phyloP scores from a whole-genome alignment of 2,888 invertebrate genomes.

The Cordylochernes scorpioides region DNA sequence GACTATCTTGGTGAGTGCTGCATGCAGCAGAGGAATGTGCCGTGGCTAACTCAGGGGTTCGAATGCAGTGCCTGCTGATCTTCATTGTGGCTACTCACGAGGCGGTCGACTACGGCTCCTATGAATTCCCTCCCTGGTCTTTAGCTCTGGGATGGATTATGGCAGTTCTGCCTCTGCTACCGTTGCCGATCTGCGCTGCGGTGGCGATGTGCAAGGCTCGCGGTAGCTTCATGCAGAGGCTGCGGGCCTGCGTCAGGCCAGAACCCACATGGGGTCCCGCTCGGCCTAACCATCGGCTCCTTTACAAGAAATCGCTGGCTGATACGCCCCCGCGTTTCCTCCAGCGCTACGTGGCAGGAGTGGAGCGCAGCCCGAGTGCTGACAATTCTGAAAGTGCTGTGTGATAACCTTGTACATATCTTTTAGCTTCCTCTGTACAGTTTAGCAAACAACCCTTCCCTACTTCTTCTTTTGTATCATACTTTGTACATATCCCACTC shows the following conservation, averaged over 20 bases:
- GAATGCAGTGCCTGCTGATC: slow-evolving; percentile 4
- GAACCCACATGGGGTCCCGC: slow-evolving; percentile 14
- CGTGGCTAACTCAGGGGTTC: not conserved
- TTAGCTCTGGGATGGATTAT: slow-evolving; percentile 20
- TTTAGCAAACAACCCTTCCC: too few relatives aligned
- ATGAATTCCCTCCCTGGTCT: slow-evolving; percentile 19
- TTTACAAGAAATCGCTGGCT: slow-evolving; percentile 10
- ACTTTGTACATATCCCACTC: too few relatives aligned
- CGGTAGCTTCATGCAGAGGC: slow-evolving; percentile 10
- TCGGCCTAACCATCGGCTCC: slow-evolving; percentile 9
- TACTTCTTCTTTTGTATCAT: too few relatives aligned
- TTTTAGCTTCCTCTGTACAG: too few relatives aligned
- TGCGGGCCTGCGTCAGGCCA: slow-evolving; percentile 9
- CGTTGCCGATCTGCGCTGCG: slow-evolving; percentile 18
- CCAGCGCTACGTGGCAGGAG: slow-evolving; percentile 6
- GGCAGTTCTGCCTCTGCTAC: slow-evolving; percentile 18
- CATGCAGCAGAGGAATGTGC: too few relatives aligned
- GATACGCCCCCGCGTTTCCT: slow-evolving; percentile 5
- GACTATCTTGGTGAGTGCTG: slow-evolving; percentile 7
- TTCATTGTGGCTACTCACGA: slow-evolving; percentile 15
- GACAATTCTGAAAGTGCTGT: too few relatives aligned
- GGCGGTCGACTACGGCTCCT: slow-evolving; percentile 22
- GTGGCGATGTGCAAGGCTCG: slow-evolving; percentile 10
- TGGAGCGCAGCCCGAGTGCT: slow-evolving; percentile 2
- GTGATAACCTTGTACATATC: too few relatives aligned